These are phyloP conservation scores for Ephialtes manifestator DNA, from an alignment of 2,888 invertebrate genomes.

Conservation along the genomic window DNA sequence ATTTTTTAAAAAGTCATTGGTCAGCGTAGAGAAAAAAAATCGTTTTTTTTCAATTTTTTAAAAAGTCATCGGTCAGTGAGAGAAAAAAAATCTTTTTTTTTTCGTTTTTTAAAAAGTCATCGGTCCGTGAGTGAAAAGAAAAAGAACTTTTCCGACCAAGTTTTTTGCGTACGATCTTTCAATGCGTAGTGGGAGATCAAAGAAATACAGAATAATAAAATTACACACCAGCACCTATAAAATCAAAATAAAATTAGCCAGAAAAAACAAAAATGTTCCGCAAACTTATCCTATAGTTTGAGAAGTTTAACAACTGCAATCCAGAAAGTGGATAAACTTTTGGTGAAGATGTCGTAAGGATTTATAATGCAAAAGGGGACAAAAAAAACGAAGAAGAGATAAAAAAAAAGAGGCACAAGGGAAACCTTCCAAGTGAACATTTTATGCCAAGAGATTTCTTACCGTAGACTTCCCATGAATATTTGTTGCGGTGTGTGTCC, in stretches of 20 bases:
- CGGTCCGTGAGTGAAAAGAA: no score
- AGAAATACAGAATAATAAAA: background rate
- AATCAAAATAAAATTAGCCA: background rate
- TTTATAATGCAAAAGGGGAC: slow-evolving; percentile 18
- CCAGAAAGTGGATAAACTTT: background rate
- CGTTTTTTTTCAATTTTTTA: no score
- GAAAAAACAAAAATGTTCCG: background rate
- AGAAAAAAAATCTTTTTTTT: no score
- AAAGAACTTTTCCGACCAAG: no score
- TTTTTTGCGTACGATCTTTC: no score
- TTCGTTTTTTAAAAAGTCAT: no score
- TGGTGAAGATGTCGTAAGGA: background rate
- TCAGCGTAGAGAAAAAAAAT: no score
- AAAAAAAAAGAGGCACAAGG: slow-evolving; percentile 3
- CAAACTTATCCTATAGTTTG: background rate
- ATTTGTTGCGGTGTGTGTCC: slow-evolving; percentile 32
- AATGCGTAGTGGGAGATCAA: background rate
- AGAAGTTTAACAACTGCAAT: background rate
- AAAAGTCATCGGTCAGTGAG: no score
- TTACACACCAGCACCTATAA: background rate
- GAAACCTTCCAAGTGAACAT: slow-evolving; percentile 34
- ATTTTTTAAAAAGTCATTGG: no score
- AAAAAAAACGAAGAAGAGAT: slow-evolving; percentile 2
- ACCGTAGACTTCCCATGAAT: slow-evolving; percentile 23
- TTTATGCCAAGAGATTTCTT: slow-evolving; percentile 27